phyloP scores from a whole-genome alignment of 2,888 invertebrate genomes.

The Eupithecia dodoneata region DNA sequence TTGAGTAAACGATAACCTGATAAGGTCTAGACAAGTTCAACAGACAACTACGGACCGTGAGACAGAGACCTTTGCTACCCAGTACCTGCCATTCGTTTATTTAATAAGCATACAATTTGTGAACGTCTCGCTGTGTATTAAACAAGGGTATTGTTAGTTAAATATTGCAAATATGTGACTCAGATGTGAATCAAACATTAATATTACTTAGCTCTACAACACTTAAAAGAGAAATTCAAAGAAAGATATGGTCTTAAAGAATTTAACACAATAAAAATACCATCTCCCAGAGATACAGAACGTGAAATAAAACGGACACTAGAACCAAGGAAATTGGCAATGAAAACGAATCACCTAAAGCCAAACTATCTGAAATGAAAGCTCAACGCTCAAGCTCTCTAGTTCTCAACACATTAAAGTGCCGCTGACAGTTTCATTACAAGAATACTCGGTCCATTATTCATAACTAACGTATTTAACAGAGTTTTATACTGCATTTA shows the following conservation, averaged over 20 bases:
- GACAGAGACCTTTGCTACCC: slow-evolving; percentile 34
- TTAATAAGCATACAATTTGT: slow-evolving; percentile 1
- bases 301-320: not conserved
- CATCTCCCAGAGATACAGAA: not conserved
- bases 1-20: slow-evolving; percentile 33
- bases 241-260: not conserved
- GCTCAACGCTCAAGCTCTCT: slow-evolving; percentile 6
- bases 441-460: not conserved
- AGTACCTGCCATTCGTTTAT: slow-evolving; percentile 3
- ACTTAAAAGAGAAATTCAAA: not conserved
- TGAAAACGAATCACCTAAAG: not conserved
- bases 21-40: slow-evolving; percentile 42
- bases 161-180: not conserved
- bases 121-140: not conserved
- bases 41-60: slow-evolving; percentile 33
- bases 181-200: not conserved
- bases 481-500: not conserved
- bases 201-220: not conserved
- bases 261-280: not conserved
- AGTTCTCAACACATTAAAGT: slow-evolving; percentile 5
- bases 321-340: not conserved
- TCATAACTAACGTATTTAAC: slow-evolving; percentile 9
- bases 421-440: slow-evolving; percentile 16
- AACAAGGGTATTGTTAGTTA: not conserved
- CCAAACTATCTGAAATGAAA: not conserved